These are phyloP conservation scores for Megalopta genalis DNA, from an alignment of 1,140 invertebrate genomes.

Conservation along the genomic window DNA sequence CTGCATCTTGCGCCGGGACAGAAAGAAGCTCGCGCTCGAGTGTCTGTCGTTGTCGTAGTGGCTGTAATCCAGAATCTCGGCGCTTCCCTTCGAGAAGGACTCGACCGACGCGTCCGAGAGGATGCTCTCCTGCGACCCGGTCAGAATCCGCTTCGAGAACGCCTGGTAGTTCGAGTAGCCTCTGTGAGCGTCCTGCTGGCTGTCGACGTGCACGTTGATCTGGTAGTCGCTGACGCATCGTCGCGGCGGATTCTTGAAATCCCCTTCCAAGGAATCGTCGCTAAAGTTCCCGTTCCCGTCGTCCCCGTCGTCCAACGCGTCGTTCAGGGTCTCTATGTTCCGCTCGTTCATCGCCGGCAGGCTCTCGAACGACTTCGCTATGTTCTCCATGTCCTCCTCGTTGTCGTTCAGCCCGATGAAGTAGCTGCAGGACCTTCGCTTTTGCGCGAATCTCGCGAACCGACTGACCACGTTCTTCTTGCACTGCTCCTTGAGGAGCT, in stretches of 20 bases:
- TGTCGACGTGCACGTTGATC: conserved; percentile 81
- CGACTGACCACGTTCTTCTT: conserved; percentile 67
- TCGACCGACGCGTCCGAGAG: conserved; percentile 84
- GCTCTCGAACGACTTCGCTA: conserved; percentile 75
- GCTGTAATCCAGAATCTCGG: conserved; percentile 80
- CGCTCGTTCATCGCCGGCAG: conserved; percentile 75
- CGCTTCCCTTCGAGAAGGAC: conserved; percentile 74
- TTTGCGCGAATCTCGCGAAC: conserved; percentile 75
- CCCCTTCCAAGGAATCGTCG: conserved; percentile 88
- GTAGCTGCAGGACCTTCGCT: conserved; percentile 75
- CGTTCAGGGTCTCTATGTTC: conserved; percentile 55
- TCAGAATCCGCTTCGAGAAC: conserved; percentile 63
- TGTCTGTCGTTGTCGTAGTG: conserved; percentile 82
- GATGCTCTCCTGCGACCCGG: conserved; percentile 87
- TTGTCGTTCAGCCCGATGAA: conserved; percentile 77
- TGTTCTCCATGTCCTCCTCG: conserved; percentile 70
- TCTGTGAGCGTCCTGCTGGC: conserved; percentile 51
- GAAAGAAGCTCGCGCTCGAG: conserved; percentile 80
- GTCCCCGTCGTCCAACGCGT: conserved; percentile 63
- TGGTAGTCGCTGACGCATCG: conserved; percentile 88
- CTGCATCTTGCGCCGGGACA: conserved; percentile 78
- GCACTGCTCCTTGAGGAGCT: conserved; percentile 71
- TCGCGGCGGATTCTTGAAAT: conserved; percentile 82
- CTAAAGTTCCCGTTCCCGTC: conserved; percentile 85
- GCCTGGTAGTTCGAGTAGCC: conserved; percentile 64